phyloP scores from a whole-genome alignment of 2,797 vertebrate genomes.

The Pitangus sulphuratus region DNA sequence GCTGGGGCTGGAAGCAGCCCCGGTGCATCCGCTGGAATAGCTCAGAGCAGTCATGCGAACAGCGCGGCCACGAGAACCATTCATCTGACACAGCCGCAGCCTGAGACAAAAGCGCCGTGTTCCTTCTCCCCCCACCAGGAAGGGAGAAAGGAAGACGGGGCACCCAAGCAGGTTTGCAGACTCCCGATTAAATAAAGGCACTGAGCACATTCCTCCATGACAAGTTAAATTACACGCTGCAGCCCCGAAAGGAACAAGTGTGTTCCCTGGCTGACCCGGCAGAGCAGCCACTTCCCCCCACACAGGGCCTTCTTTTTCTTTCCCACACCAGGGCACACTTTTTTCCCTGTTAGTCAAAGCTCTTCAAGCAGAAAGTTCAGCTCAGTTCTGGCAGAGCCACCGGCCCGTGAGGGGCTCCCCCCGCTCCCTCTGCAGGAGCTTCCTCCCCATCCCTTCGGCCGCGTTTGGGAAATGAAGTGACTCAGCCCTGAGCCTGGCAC shows the following conservation, averaged over 20 bases:
- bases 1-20: not conserved
- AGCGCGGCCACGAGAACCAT: conserved; percentile 3
- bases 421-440: not conserved
- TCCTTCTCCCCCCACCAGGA: not conserved
- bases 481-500: conserved; percentile 27
- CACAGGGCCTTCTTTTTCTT: conserved; percentile 37
- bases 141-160: conserved; percentile 12
- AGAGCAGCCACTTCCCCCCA: not conserved
- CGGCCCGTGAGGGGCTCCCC: not conserved
- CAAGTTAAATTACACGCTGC: conserved; percentile 59
- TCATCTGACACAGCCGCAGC: conserved; percentile 2
- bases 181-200: conserved; percentile 10
- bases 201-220: conserved; percentile 57
- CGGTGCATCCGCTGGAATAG: not conserved
- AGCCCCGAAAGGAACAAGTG: conserved; percentile 11
- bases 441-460: not conserved
- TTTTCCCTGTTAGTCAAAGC: not conserved
- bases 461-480: not conserved
- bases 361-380: conserved; percentile 53
- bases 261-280: conserved; percentile 1
- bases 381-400: conserved; percentile 6
- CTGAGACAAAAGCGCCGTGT: conserved; percentile 29
- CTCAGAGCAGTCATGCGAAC: conserved; percentile 19
- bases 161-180: conserved; percentile 32
- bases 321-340: not conserved